phyloP scores from a whole-genome alignment of 1,140 invertebrate genomes.

The Papilio polyxenes region DNA sequence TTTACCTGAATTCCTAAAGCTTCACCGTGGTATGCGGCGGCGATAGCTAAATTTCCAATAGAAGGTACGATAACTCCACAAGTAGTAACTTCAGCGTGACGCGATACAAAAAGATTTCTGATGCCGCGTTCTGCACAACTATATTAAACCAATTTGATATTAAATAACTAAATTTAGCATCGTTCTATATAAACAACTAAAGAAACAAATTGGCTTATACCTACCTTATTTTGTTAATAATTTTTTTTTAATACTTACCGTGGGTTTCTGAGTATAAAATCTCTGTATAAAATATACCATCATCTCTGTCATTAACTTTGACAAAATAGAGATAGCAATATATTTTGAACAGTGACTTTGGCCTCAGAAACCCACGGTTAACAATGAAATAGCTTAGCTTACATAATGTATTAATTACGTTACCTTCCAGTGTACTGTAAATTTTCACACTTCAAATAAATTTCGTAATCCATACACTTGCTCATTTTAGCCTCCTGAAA shows the following conservation, averaged over 20 bases:
- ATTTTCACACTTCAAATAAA: constrained; percentile 77
- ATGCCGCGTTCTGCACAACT: constrained; percentile 72
- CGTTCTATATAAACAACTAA: too few species aligned
- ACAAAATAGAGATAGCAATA: too few species aligned
- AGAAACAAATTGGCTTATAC: too few species aligned
- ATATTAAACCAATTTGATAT: neutral
- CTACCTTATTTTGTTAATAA: too few species aligned
- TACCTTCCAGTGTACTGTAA: constrained; percentile 75
- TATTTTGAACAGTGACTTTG: too few species aligned
- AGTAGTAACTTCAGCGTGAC: constrained; percentile 47
- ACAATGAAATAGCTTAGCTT: neutral
- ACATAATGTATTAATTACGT: constrained; percentile 23
- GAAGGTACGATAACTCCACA: constrained; percentile 69
- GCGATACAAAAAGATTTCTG: constrained; percentile 61
- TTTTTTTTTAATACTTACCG: too few species aligned
- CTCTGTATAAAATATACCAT: too few species aligned
- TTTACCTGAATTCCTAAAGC: constrained; percentile 63
- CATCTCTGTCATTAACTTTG: too few species aligned
- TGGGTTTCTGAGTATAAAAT: too few species aligned
- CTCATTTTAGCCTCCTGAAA: constrained; percentile 74
- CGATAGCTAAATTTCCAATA: constrained; percentile 63
- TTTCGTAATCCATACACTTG: constrained; percentile 73
- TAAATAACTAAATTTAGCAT: neutral
- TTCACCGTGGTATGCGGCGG: constrained; percentile 66
- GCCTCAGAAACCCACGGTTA: too few species aligned